Conservation (phyloP, 2,888 invertebrate genomes). For the Ptychoptera contaminata region DNA sequence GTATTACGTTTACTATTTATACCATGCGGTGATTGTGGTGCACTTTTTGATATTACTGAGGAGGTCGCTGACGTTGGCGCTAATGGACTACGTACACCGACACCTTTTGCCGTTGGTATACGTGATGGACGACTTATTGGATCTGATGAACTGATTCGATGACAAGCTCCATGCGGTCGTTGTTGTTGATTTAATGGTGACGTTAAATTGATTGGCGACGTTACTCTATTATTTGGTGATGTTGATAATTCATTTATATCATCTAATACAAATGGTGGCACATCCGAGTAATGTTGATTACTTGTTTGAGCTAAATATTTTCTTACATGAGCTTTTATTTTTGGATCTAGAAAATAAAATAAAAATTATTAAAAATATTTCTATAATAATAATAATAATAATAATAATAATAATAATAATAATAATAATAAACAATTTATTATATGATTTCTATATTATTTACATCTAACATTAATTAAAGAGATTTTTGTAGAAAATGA, state of each 20-base stretch:
- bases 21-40: conserved; percentile 27
- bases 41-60: conserved; percentile 20
- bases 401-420: too few relatives aligned
- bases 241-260: conserved; percentile 22
- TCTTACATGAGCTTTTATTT: conserved; percentile 65
- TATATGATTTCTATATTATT: too few relatives aligned
- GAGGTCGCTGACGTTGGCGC: background rate
- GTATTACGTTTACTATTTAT: conserved; percentile 22
- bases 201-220: conserved; percentile 27
- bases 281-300: conserved; percentile 34
- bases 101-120: conserved; percentile 35
- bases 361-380: background rate
- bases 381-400: too few relatives aligned
- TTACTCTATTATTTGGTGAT: conserved; percentile 27
- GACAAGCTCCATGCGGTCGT: conserved; percentile 16
- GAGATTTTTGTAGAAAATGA: too few relatives aligned
- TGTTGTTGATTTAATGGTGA: conserved; percentile 21
- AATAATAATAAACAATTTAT: too few relatives aligned
- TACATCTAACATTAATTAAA: too few relatives aligned
- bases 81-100: background rate
- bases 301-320: conserved; percentile 49
- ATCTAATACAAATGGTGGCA: conserved; percentile 34
- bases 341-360: conserved; percentile 50
- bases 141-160: conserved; percentile 18
- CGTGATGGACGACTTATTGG: conserved; percentile 33